phyloP scores from a whole-genome alignment of 2,888 invertebrate species.

The Rhodophaea formosa region DNA sequence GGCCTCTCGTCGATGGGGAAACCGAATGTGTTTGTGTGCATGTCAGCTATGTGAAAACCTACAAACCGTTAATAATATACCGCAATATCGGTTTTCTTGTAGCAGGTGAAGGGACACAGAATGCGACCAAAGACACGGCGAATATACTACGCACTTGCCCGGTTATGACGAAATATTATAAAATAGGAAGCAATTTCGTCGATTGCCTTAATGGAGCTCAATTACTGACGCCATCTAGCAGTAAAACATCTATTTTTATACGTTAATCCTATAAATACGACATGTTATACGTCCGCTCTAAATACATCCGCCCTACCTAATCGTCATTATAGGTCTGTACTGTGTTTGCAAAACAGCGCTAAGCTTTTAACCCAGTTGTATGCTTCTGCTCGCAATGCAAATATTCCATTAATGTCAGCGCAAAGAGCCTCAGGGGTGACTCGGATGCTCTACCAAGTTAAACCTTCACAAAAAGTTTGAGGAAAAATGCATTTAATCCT shows the following conservation, averaged over 20 bases:
- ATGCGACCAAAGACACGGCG: slow-evolving; percentile 4
- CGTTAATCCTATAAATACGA: slow-evolving; percentile 9
- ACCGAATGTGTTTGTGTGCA: neutral
- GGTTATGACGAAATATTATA: slow-evolving; percentile 8
- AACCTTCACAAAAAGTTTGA: neutral
- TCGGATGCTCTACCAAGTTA: slow-evolving; percentile 30
- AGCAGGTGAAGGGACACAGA: slow-evolving; percentile 16
- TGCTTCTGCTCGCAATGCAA: slow-evolving; percentile 47
- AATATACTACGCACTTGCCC: neutral
- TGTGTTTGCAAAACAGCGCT: slow-evolving; percentile 46
- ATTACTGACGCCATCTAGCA: slow-evolving; percentile 8
- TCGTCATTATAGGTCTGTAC: slow-evolving; percentile 31
- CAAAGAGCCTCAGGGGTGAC: slow-evolving; percentile 37
- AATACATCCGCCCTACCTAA: slow-evolving; percentile 23
- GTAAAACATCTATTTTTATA: slow-evolving; percentile 9
- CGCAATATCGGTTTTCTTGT: slow-evolving; percentile 18
- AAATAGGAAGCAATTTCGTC: slow-evolving; percentile 10
- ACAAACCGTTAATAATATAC: slow-evolving; percentile 16
- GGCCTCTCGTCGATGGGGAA: neutral
- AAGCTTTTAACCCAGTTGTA: slow-evolving; percentile 69
- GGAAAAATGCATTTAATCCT: neutral
- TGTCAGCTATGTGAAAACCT: neutral
- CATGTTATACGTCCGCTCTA: slow-evolving; percentile 15
- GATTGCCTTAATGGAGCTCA: slow-evolving; percentile 13
- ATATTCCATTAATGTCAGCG: slow-evolving; percentile 54